Evolutionary conservation across 1,140 invertebrate genomes (phyloP), one percentile per base, ranked within the genome.

Genomic region (Zophobas morio): DNA sequence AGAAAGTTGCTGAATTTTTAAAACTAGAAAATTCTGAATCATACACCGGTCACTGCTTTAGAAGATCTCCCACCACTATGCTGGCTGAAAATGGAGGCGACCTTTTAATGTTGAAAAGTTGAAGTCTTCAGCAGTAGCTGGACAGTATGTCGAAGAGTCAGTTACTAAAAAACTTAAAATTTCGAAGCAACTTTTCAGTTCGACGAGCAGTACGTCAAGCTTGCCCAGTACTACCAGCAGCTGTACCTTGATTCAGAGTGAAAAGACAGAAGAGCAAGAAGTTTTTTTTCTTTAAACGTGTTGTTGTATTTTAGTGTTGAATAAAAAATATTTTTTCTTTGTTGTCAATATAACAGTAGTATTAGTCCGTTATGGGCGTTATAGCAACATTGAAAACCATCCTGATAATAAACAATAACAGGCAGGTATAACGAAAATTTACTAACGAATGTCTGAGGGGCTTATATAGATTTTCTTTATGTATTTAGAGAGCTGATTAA

Each of bases 1-100:
- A 46, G 36, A 70, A 70, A 34, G 37, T 70, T 39, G 63, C 63
- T 5, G 36, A 70, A 36, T 46, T 46, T 46, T 47, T 70, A 32
- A 46, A 70, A 47, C 8, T 70, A 40, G 46, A 46, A 33, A 70
- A 70, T 47, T 20, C 40, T 70, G 39, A 70, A 46, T n/a, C 1
- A n/a, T 70, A 70, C 34, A 70, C 66, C 2, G 34, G 66, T 33
- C 66, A 70, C 33, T 6, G 32, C 46, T 70, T 70, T n/a, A 5
- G 66, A 32, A 42, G 39, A 47, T 70, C 1, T 32, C 2, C 2
- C 1, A 4, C 40, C 20, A 20, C 20, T 20, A 20, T 70, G 20
- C n/a, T 70, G 40, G 39, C 40, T 6, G 66, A 70, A 3, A 70
- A 70, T 42, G 63, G 63, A 4, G 42, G 42, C 42, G 42, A 46